Base-by-base conservation (phyloP, 1,140 invertebrate genomes). In the Trachymyrmex cornetzi region DNA sequence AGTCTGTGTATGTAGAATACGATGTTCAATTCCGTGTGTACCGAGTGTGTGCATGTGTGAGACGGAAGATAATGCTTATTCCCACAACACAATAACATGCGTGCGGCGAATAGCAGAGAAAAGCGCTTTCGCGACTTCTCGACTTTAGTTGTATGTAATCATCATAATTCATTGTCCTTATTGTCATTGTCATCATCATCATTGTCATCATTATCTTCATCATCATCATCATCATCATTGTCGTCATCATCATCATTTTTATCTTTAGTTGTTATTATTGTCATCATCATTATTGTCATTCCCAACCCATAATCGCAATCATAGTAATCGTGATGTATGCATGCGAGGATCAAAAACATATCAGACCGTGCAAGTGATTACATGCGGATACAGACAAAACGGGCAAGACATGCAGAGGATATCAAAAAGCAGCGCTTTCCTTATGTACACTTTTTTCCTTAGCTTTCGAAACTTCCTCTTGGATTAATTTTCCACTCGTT, bases 311-410 rank as follows among this genome's bases (percentile, higher is more conserved):
- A 89, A 90, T 86, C 88, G 74, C 67, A 88, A 48, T 88, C 86
- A 50, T 90, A 61, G 44, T 89, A 89, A 84, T 27, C 19, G 55
- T 87, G 67, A 72, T 64, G 59, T 87, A 50, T 19, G 22, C 92
- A 93, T 94, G 93, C 92, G 77, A 92, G 85, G 88, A 88, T 91
- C 61, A 79, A 88, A 85, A 92, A 84, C 80, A 91, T 91, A 34
- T 89, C 87, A 87, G 77, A 57, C 86, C 90, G 89, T 93, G 92
- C 93, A 92, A 71, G 89, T 92, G 92, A 91, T 87, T 66, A 86
- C 93, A 90, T 94, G 92, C 93, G 30, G 81, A 92, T 92, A 88
- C 91, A 91, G 82, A n/a, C 63, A 87, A 87, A 80, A 61, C 81
- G 44, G 89, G 24, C 24, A 81, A 71, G 14, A 22, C 89, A 90